Evolutionary conservation across 1,140 invertebrate species (phyloP), one percentile per base, ranked within the genome.

Genomic region (Sarcophaga bullata): DNA sequence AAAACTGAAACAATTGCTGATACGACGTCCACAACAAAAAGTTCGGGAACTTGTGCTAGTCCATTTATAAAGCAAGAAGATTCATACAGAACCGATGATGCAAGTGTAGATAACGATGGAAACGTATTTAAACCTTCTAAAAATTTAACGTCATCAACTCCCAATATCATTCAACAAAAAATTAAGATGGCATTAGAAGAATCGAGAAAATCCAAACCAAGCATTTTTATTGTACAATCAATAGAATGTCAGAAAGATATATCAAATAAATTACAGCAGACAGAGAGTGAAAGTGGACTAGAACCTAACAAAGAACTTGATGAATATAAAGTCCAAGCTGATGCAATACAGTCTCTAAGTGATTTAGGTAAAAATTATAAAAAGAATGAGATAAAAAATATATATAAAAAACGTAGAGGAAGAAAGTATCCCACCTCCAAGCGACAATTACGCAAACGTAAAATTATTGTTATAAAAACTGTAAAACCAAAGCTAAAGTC

Each of bases 141-240:
- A 58, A 13, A 58, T 58, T 58, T 58, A 58, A 13, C n/a, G 7
- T 6, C 73, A 76, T 49, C 49, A 50, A 52, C 48, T 19, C 75
- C 75, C 49, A 25, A 17, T 9, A 50, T 78, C 9, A 50, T 78
- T 9, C 48, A 82, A 72, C 5, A 86, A 54, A 78, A 80, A 8
- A 86, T 89, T 76, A 86, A 89, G 75, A 81, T 84, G 73, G 86
- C 86, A 25, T 81, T 89, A 81, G 85, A 85, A 17, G 83, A 85
- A 78, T 85, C 88, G 25, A 88, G 88, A 19, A 85, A 88, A 80
- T 80, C 85, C 2, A 87, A 89, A 80, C 88, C 88, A 0, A 86
- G 86, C 47, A 89, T 89, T 17, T 89, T 85, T 75, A 89, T 89
- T 58, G 86, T 89, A 9, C 80, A 89, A 84, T 75, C 88, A 0